phyloP scores from a whole-genome alignment of 2,888 invertebrate species.

The Platycnemis pennipes region DNA sequence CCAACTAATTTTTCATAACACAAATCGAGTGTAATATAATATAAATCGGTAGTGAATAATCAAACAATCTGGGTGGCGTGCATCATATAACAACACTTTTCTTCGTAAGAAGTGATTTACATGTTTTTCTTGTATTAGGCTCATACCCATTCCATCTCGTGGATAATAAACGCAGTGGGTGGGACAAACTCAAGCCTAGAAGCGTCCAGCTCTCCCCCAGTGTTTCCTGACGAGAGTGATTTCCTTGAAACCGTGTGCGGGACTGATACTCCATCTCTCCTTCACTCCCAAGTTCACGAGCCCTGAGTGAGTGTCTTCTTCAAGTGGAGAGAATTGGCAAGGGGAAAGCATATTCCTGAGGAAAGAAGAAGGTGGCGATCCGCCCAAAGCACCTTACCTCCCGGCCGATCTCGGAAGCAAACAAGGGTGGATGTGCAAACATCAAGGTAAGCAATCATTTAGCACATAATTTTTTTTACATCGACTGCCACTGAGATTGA shows the following conservation, averaged over 20 bases:
- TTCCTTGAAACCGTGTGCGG: not conserved
- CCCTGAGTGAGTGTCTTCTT: not conserved
- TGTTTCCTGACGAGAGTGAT: not conserved
- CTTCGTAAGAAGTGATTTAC: no score
- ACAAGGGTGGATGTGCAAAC: conserved; percentile 26
- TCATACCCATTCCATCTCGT: not conserved
- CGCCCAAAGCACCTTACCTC: not conserved
- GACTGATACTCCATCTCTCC: not conserved
- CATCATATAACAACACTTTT: not conserved
- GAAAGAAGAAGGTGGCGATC: not conserved
- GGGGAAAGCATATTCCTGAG: not conserved
- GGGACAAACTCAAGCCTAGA: not conserved
- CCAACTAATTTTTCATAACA: not conserved
- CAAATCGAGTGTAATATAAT: not conserved
- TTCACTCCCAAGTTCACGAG: conserved; percentile 9
- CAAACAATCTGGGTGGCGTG: not conserved
- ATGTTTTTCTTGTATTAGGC: not conserved
- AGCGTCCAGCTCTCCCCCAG: not conserved
- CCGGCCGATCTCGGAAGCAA: not conserved
- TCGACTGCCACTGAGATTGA: not conserved
- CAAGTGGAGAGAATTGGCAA: not conserved
- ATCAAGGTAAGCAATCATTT: conserved; percentile 22
- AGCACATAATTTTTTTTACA: no score
- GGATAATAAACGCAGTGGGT: not conserved
- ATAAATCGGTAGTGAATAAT: not conserved